These are phyloP conservation scores for Syngnathoides biaculeatus DNA, from an alignment of 2,113 vertebrate species.

Conservation along the genomic window DNA sequence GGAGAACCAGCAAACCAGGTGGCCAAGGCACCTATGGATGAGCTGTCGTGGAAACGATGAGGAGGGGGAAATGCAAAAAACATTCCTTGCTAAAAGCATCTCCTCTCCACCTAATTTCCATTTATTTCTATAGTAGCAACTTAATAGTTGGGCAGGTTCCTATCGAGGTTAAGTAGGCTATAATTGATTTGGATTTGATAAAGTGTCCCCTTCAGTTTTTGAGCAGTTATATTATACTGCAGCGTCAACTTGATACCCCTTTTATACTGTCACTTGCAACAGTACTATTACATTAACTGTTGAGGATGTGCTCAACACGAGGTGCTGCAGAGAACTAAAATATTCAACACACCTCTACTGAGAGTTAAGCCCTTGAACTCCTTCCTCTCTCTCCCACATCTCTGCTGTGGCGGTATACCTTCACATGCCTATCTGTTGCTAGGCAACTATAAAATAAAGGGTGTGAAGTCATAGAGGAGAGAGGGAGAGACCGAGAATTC, in stretches of 20 bases:
- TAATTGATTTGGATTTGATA: not conserved
- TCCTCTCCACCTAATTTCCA: not conserved
- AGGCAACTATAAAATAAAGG: constrained; percentile 74
- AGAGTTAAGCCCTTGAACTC: constrained; percentile 53
- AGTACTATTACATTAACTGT: not conserved
- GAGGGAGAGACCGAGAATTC: constrained; percentile 38
- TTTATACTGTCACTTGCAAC: not conserved
- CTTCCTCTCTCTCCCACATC: constrained; percentile 49
- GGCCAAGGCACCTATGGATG: not conserved
- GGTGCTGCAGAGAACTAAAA: constrained; percentile 49
- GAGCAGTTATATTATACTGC: not conserved
- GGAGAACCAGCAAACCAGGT: not conserved
- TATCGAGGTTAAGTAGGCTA: not conserved
- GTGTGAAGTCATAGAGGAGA: constrained; percentile 52
- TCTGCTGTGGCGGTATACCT: constrained; percentile 35
- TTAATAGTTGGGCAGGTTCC: not conserved
- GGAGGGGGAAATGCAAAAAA: not conserved
- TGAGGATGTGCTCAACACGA: not conserved
- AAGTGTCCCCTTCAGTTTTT: not conserved
- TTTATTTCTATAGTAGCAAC: not conserved
- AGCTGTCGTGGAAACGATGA: not conserved
- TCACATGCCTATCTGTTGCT: constrained; percentile 67
- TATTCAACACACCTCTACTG: constrained; percentile 50
- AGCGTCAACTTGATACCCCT: not conserved
- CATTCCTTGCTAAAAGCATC: too few species aligned